These are phyloP conservation scores for Drosophila meridionalis DNA, from an alignment of 2,888 invertebrate species.

Conservation along the genomic window DNA sequence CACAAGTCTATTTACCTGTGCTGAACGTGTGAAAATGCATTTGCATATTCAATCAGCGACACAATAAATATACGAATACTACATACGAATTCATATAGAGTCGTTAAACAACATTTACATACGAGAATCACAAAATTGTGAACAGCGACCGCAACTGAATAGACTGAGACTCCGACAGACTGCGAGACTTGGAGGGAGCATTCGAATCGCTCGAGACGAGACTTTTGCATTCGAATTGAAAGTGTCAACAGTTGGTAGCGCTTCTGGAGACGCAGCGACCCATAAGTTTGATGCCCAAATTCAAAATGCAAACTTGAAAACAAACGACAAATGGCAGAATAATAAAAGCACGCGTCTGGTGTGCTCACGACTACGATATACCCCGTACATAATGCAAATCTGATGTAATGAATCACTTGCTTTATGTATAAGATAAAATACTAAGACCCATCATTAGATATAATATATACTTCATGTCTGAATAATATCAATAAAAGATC, in stretches of 20 bases:
- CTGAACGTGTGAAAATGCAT: conserved; percentile 82
- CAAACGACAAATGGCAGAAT: neutral
- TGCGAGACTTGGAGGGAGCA: conserved; percentile 3
- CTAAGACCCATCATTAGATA: no score
- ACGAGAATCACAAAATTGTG: conserved; percentile 73
- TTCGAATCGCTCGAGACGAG: conserved; percentile 32
- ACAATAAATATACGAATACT: conserved; percentile 73
- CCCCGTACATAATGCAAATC: neutral
- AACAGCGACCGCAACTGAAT: conserved; percentile 47
- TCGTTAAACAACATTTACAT: conserved; percentile 78
- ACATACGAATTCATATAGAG: conserved; percentile 77
- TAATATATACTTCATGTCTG: no score
- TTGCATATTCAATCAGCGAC: conserved; percentile 83
- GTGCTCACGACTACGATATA: neutral
- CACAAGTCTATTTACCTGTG: conserved; percentile 47
- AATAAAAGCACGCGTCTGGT: neutral
- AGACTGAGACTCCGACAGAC: conserved; percentile 22
- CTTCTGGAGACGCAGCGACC: conserved; percentile 62
- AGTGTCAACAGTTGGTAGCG: conserved; percentile 66
- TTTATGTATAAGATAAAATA: no score
- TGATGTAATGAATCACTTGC: no score
- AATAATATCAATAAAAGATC: no score
- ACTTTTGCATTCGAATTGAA: conserved; percentile 70
- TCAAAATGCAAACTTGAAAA: conserved; percentile 25
- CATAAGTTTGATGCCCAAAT: conserved; percentile 56